Conservation (phyloP, 2,888 invertebrate species). For the Acanthoscelides obtectus region DNA sequence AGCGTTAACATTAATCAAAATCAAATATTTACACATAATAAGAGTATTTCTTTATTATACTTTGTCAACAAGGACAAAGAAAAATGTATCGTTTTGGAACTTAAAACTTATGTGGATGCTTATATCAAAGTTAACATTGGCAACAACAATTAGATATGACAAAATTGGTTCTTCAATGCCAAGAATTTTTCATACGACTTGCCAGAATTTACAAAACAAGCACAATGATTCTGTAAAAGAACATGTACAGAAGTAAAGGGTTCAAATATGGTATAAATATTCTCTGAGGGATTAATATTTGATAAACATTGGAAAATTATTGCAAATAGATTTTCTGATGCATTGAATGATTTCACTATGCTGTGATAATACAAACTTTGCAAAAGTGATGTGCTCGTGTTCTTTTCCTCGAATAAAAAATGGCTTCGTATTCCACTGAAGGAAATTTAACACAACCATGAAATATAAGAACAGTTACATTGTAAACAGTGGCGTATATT, state of each 20-base stretch:
- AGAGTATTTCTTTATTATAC: slow-evolving; percentile 16
- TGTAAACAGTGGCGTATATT: too few species aligned
- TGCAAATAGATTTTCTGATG: too few species aligned
- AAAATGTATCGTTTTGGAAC: slow-evolving; percentile 10
- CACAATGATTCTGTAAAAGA: background rate
- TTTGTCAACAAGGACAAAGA: slow-evolving; percentile 10
- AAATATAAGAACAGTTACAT: background rate
- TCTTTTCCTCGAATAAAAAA: background rate
- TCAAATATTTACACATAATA: slow-evolving; percentile 19
- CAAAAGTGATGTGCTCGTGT: slow-evolving; percentile 1
- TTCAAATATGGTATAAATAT: background rate
- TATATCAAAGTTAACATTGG: background rate
- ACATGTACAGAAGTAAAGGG: background rate
- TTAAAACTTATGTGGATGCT: slow-evolving; percentile 13
- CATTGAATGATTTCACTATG: background rate
- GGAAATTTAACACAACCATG: background rate
- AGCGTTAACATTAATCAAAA: slow-evolving; percentile 13
- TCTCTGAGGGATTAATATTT: too few species aligned
- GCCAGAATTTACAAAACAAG: background rate
- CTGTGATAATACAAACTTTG: background rate
- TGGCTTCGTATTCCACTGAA: background rate
- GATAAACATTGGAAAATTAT: too few species aligned
- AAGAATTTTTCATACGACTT: background rate
- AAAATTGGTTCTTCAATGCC: background rate
- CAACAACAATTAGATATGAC: background rate